Conservation (phyloP, 1,140 invertebrate species). For the Glossosoma conforme region DNA sequence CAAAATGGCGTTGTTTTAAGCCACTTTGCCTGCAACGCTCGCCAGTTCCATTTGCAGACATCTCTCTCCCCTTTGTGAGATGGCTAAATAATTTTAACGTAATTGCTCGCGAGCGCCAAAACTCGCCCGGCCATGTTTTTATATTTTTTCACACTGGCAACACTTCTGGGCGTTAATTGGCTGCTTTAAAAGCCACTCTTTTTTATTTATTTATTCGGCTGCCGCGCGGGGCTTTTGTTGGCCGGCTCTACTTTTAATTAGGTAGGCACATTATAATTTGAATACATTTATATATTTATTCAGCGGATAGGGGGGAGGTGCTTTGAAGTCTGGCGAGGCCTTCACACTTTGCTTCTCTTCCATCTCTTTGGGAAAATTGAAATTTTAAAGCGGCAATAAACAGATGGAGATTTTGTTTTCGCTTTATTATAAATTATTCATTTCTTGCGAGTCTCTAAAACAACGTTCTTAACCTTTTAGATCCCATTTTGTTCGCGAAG, state of each 20-base stretch:
- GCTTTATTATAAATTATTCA: no score
- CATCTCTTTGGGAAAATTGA: no score
- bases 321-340: constrained; percentile 11
- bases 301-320: neutral
- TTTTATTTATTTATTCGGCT: constrained; percentile 17
- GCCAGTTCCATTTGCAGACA: constrained; percentile 1
- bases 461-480: no score
- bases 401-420: no score
- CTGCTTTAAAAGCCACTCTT: constrained; percentile 23
- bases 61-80: constrained; percentile 12
- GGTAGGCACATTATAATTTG: no score
- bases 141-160: constrained; percentile 27
- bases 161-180: constrained; percentile 30
- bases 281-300: constrained; percentile 15
- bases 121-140: constrained; percentile 12
- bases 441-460: no score
- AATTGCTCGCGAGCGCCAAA: constrained; percentile 26
- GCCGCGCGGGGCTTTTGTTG: constrained; percentile 28
- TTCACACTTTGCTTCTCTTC: no score
- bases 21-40: neutral
- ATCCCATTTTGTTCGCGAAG: no score
- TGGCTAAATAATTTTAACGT: constrained; percentile 26
- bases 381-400: no score
- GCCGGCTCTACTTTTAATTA: constrained; percentile 24
- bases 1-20: neutral